Evolutionary conservation across 2,888 invertebrate species (phyloP), one percentile per base, ranked within the genome.

Genomic region (Epicampocera succincta): DNA sequence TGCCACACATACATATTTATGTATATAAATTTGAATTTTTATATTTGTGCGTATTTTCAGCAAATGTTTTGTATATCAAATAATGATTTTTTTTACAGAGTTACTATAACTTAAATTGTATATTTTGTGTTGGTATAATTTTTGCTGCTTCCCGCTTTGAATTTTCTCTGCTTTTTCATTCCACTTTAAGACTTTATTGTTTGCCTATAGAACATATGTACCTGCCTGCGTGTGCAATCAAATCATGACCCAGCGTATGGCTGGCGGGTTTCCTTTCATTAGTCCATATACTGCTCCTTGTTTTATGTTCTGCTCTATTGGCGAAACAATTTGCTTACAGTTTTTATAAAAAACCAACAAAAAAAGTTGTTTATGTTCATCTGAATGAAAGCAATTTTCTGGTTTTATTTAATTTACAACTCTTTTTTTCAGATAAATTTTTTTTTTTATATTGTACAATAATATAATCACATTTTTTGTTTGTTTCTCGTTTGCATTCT

Each of bases 301-400:
- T 72, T 52, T 33, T n/a, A 25, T 21, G 50, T 65, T 65, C 48
- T 50, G 63, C 50, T 65, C 63, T 71, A 71, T 65, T 77, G 71
- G 48, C 54, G 44, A 40, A 76, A 61, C 38, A 11, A 17, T 56
- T 71, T 71, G 40, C 65, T 77, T 61, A 19, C 29, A 13, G 46
- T 33, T 33, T 71, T 48, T 58, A 15, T 21, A 56, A 74, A 58
- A 11, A 52, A 58, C 11, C 46, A 3, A 63, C 50, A 56, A 15
- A 56, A 65, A 75, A 65, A 50, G 12, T 25, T 29, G 15, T 72
- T 63, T 46, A 25, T 9, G 13, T 56, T 63, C 38, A 17, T 58
- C 63, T 40, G 17, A 29, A 40, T 38, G 21, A 15, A 44, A 6
- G 42, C 11, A 40, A 8, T 25, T 29, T 71, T 71, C 63, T 56